A percentile compares a stretch with the other conserved stretches of the same genome.
These are phyloP conservation scores for Caranx ignobilis DNA, from an alignment of 2,113 vertebrate genomes.

Conservation along the genomic window DNA sequence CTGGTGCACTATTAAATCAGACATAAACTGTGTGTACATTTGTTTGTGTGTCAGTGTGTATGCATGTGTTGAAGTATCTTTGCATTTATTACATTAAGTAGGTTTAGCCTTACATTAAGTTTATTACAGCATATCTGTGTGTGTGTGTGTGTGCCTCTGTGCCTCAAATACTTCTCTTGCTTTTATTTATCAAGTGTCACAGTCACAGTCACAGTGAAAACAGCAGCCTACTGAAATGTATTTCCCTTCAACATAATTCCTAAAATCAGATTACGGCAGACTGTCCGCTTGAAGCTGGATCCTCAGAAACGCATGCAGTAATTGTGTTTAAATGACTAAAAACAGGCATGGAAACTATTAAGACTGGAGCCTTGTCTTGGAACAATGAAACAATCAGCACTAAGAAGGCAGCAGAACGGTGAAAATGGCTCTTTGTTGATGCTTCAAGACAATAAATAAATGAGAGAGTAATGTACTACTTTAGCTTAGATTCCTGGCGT, in stretches of 20 bases:
- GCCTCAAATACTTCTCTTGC: neutral
- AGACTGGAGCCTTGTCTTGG: conserved; percentile 16
- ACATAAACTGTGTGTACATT: conserved; percentile 22
- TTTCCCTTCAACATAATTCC: conserved; percentile 36
- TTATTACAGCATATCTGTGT: neutral
- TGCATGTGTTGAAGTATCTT: neutral
- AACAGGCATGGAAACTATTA: conserved; percentile 60
- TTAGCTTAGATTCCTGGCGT: conserved; percentile 16
- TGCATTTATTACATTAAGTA: conserved; percentile 13
- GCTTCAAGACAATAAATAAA: conserved; percentile 45
- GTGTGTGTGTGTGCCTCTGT: neutral
- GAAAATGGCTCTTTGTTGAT: conserved; percentile 49
- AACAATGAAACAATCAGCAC: conserved; percentile 53
- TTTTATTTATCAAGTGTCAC: neutral
- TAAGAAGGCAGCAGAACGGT: conserved; percentile 16
- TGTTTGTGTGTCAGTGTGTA: neutral
- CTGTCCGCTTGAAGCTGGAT: conserved; percentile 29
- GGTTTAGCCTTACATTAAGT: conserved; percentile 2
- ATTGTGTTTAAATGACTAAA: conserved; percentile 59
- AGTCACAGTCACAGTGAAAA: conserved; percentile 15
- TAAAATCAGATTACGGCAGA: conserved; percentile 41
- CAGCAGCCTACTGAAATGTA: conserved; percentile 22
- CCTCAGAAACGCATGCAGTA: conserved; percentile 34
- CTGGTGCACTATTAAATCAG: conserved; percentile 34
- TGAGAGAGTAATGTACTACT: conserved; percentile 31